phyloP scores from a whole-genome alignment of 1,140 invertebrate genomes.

The Oryzaephilus surinamensis region DNA sequence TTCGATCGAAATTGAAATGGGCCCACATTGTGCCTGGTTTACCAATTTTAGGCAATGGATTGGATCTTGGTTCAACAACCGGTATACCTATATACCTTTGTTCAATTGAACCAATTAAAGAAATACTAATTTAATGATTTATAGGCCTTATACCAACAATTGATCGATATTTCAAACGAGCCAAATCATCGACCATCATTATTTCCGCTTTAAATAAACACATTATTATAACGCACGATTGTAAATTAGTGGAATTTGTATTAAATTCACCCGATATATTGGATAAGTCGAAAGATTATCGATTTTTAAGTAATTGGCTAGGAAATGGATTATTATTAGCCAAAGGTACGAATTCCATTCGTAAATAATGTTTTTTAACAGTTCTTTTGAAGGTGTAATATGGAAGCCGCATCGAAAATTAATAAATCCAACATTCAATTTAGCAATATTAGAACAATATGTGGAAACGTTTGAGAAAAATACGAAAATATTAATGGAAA shows the following conservation, averaged over 20 bases:
- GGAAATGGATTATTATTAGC: conserved; percentile 62
- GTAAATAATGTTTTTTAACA: neutral
- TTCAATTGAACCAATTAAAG: too few species aligned
- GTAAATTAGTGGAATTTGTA: conserved; percentile 6
- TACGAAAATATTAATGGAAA: conserved; percentile 44
- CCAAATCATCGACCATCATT: neutral
- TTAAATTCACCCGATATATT: conserved; percentile 1
- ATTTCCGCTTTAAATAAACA: too few species aligned
- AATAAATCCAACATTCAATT: conserved; percentile 74
- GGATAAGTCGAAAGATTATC: conserved; percentile 45
- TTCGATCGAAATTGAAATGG: neutral
- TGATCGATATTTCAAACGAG: neutral
- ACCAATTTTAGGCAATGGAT: neutral
- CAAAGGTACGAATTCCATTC: conserved; percentile 32
- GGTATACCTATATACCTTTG: neutral
- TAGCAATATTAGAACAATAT: conserved; percentile 67
- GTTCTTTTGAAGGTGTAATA: conserved; percentile 23
- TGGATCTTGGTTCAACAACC: neutral
- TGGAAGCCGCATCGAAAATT: conserved; percentile 55
- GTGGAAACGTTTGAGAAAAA: conserved; percentile 59
- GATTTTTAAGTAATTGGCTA: conserved; percentile 62
- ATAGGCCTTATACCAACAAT: neutral
- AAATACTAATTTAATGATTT: neutral
- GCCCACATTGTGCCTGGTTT: neutral
- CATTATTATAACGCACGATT: neutral